phyloP scores from a whole-genome alignment of 2,113 vertebrate genomes.

The Dromas ardeola region DNA sequence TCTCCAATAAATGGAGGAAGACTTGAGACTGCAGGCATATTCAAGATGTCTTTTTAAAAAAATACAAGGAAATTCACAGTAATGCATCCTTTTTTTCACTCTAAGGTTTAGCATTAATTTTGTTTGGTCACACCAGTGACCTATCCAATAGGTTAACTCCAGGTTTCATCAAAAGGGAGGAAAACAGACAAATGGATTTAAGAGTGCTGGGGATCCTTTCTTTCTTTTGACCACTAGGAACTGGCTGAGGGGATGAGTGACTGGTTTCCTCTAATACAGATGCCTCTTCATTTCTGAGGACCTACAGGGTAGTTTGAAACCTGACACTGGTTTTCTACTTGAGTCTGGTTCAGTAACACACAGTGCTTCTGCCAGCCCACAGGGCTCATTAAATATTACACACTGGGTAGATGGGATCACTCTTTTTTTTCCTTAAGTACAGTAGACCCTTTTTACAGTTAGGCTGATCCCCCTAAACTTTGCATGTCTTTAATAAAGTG shows the following conservation, averaged over 20 bases:
- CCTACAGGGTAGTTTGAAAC: constrained; percentile 52
- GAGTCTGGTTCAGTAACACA: neutral
- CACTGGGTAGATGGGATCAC: neutral
- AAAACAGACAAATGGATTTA: neutral
- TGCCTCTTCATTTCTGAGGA: constrained; percentile 37
- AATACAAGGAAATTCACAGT: neutral
- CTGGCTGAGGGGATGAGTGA: neutral
- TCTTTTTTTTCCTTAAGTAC: neutral
- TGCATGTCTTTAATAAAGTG: neutral
- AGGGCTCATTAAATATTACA: neutral
- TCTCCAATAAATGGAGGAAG: neutral
- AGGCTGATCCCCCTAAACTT: neutral
- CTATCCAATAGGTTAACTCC: neutral
- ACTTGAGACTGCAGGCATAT: neutral
- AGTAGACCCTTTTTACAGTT: neutral
- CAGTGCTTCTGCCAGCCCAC: constrained; percentile 33
- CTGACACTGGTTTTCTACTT: constrained; percentile 2
- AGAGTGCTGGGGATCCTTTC: neutral
- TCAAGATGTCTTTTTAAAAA: neutral
- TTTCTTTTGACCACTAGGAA: neutral
- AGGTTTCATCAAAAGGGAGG: neutral
- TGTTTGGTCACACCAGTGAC: neutral
- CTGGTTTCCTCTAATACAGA: constrained; percentile 14
- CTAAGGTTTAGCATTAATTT: neutral
- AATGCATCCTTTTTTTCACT: neutral